Evolutionary conservation across 2,797 vertebrate genomes (phyloP), one percentile per base, ranked within the genome.

Genomic region (Pangasius krempfi): DNA sequence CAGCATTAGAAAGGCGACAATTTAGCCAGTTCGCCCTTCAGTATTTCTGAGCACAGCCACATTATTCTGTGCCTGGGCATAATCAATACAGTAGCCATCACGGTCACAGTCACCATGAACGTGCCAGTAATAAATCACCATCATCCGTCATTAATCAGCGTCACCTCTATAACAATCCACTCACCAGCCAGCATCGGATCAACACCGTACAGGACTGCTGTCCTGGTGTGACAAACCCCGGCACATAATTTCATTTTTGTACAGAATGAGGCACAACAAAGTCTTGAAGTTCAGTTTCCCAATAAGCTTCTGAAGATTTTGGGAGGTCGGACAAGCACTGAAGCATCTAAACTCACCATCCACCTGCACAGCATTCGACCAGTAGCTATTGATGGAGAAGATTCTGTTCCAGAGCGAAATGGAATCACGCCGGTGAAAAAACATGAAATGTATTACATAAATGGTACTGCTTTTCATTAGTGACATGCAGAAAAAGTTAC

Each of bases 21-120:
- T 72, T 44, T 50, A 72, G 40, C 4, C 13, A 18, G 18, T 33
- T 33, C 64, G 44, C 58, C 80, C 40, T 70, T 85, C 22, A 58
- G 44, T 1, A 85, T 56, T 40, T 79, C 58, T 62, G 10, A 40
- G 2, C 22, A 13, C 33, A 62, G 7, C 4, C 56, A 62, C 56
- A 30, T 47, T 25, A 14, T 52, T 52, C 3, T 68, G 27, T 50
- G 27, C 50, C 4, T 14, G 50, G n/a, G 66, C 16, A 10, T 18
- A 80, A 68, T 90, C 76, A 22, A 58, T 90, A 40, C 20, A 9
- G 27, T 47, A 75, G 89, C 58, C 12, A 10, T 86, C 56, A 72
- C 62, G 14, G 52, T 84, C 40, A 4, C 50, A 56, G 52, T 80
- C 78, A 56, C 30, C 52, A 37, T 37, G 78, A 80, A 58, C 27